Percentiles rank a stretch among this genome's conserved stretches.
Evolutionary conservation across 1,140 invertebrate genomes (phyloP).

Genomic region (Chymomyza costata): DNA sequence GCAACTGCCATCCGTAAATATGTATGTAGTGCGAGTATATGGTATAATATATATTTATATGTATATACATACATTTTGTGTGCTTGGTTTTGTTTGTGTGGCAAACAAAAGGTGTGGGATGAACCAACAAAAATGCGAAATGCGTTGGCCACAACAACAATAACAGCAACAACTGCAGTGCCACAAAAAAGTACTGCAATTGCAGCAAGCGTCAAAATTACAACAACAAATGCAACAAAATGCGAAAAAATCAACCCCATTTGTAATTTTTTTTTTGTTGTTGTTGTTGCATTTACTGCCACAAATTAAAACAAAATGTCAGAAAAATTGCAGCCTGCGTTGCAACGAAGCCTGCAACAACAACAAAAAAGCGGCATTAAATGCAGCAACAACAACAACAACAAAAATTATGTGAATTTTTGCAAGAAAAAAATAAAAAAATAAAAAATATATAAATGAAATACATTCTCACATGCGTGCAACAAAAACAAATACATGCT

Average conservation of each 20-base stretch:
- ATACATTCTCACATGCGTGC: constrained; percentile 54
- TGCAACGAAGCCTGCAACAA: constrained; percentile 32
- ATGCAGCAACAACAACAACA: constrained; percentile 14
- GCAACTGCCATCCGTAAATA: too few species aligned
- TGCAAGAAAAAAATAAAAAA: constrained; percentile 14
- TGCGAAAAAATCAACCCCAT: constrained; percentile 62
- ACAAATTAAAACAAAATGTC: constrained; percentile 73
- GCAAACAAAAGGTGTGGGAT: constrained; percentile 61
- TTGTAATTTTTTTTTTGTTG: constrained; percentile 37
- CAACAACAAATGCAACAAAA: constrained; percentile 37
- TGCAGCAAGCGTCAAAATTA: constrained; percentile 59
- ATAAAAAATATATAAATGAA: constrained; percentile 8
- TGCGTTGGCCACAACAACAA: constrained; percentile 45
- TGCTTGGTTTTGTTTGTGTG: constrained; percentile 17
- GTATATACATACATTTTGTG: too few species aligned
- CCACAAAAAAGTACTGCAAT: constrained; percentile 36
- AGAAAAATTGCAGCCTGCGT: constrained; percentile 60
- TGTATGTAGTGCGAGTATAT: too few species aligned
- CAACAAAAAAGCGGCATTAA: constrained; percentile 28
- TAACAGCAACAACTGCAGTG: constrained; percentile 9
- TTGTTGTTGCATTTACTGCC: constrained; percentile 43
- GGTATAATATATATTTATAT: too few species aligned
- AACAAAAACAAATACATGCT: constrained; percentile 46
- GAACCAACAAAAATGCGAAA: constrained; percentile 66
- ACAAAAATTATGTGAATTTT: too few species aligned